Evolutionary conservation across 2,797 vertebrate genomes (phyloP).

Genomic region (Vipera latastei): DNA sequence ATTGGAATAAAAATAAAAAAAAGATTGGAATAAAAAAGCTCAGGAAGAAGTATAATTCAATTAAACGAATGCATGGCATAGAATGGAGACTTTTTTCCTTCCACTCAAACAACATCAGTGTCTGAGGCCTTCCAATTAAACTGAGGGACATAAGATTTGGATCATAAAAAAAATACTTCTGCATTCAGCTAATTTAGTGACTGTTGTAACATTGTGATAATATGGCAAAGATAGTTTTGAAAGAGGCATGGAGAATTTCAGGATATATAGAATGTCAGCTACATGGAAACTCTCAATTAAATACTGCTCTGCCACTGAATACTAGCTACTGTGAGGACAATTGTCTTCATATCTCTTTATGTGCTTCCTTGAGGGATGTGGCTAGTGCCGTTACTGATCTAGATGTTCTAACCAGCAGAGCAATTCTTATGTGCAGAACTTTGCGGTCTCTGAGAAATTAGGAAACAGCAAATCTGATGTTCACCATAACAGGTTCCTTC

Average conservation of each 20-base stretch:
- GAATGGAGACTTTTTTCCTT: neutral
- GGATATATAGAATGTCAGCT: neutral
- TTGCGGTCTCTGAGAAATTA: neutral
- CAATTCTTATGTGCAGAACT: accelerated
- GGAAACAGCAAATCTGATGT: neutral
- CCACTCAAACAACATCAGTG: neutral
- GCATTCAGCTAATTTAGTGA: neutral
- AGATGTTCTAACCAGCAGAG: accelerated
- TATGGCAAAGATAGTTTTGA: neutral
- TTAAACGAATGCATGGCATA: neutral
- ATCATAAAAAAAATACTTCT: neutral
- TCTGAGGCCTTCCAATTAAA: neutral
- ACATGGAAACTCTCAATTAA: neutral
- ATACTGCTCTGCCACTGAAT: neutral
- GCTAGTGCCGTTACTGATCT: neutral
- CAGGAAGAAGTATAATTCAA: neutral
- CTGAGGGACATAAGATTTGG: neutral
- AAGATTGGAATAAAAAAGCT: neutral
- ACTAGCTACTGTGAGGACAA: neutral
- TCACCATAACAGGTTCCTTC: neutral
- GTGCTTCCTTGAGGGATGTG: neutral
- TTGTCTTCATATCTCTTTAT: neutral
- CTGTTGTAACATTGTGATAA: neutral
- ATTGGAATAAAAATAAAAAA: neutral
- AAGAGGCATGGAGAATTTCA: neutral